Percentiles rank a stretch among this genome's conserved stretches.
phyloP scores from a whole-genome alignment of 2,113 vertebrate genomes.

The Triplophysa siluroides region DNA sequence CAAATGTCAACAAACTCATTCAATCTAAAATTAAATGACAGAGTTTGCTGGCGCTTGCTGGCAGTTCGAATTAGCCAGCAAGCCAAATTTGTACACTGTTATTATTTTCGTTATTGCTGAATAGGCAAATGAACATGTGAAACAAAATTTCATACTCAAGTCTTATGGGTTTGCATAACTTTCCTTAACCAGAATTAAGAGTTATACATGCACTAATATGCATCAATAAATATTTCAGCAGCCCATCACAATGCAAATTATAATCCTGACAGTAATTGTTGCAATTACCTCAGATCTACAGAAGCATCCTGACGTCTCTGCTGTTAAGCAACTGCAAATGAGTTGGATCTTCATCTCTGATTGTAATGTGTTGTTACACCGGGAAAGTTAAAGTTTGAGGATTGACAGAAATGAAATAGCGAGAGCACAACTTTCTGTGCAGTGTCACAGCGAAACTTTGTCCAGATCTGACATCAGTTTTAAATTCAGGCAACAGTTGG shows the following conservation, averaged over 20 bases:
- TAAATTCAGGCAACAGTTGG: slow-evolving; percentile 34
- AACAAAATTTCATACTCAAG: no score
- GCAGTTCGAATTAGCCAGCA: no score
- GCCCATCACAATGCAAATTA: neutral
- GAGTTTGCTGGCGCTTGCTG: no score
- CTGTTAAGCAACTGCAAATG: neutral
- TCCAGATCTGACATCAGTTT: slow-evolving; percentile 20
- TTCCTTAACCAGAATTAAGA: neutral
- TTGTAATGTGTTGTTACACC: neutral
- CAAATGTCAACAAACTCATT: no score
- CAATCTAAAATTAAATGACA: no score
- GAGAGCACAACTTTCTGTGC: neutral
- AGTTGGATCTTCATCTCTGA: neutral
- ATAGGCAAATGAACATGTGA: no score
- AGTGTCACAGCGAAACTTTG: slow-evolving; percentile 10
- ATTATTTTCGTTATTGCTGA: no score
- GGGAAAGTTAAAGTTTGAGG: neutral
- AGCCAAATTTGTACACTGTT: no score
- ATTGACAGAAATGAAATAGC: neutral
- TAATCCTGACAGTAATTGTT: slow-evolving; percentile 1
- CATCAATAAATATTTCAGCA: slow-evolving; percentile 14
- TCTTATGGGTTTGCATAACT: no score
- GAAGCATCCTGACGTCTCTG: neutral
- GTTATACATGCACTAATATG: neutral
- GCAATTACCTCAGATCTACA: neutral